phyloP scores from a whole-genome alignment of 2,888 invertebrate species.

The Trissolcus japonicus region DNA sequence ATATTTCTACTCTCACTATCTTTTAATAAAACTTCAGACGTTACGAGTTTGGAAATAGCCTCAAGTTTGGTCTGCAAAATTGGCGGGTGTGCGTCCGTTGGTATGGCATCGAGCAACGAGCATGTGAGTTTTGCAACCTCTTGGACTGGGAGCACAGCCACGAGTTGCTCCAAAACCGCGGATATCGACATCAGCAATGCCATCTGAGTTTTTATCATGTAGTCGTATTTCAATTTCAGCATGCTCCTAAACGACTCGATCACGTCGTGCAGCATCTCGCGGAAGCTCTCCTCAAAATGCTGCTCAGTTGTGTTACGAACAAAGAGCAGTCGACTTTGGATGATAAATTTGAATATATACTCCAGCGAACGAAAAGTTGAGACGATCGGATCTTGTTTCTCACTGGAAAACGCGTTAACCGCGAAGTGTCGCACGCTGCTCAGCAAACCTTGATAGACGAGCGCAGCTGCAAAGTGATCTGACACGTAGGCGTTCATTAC shows the following conservation, averaged over 20 bases:
- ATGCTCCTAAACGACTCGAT: slow-evolving; percentile 88
- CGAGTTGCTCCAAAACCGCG: slow-evolving; percentile 89
- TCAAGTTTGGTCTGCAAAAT: slow-evolving; percentile 88
- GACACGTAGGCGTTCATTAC: slow-evolving; percentile 96
- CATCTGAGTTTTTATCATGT: slow-evolving; percentile 88
- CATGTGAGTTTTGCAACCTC: slow-evolving; percentile 89
- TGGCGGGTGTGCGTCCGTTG: slow-evolving; percentile 82
- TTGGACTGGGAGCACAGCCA: slow-evolving; percentile 83
- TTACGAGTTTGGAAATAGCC: slow-evolving; percentile 88
- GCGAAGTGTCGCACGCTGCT: slow-evolving; percentile 94
- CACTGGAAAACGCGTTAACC: slow-evolving; percentile 86
- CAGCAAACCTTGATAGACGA: slow-evolving; percentile 93
- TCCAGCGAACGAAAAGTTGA: slow-evolving; percentile 93
- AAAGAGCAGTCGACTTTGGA: slow-evolving; percentile 90
- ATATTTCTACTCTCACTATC: slow-evolving; percentile 90
- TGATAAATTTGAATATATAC: slow-evolving; percentile 94
- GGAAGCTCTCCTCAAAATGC: slow-evolving; percentile 89
- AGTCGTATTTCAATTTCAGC: slow-evolving; percentile 83
- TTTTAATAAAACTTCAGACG: slow-evolving; percentile 83
- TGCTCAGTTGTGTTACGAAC: slow-evolving; percentile 91
- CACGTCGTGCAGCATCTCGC: slow-evolving; percentile 87
- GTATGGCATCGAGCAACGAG: slow-evolving; percentile 86
- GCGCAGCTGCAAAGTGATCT: slow-evolving; percentile 94
- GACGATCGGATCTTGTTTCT: slow-evolving; percentile 92
- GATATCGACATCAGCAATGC: slow-evolving; percentile 89